phyloP scores from a whole-genome alignment of 2,888 invertebrate species.

The Hololepta plana region DNA sequence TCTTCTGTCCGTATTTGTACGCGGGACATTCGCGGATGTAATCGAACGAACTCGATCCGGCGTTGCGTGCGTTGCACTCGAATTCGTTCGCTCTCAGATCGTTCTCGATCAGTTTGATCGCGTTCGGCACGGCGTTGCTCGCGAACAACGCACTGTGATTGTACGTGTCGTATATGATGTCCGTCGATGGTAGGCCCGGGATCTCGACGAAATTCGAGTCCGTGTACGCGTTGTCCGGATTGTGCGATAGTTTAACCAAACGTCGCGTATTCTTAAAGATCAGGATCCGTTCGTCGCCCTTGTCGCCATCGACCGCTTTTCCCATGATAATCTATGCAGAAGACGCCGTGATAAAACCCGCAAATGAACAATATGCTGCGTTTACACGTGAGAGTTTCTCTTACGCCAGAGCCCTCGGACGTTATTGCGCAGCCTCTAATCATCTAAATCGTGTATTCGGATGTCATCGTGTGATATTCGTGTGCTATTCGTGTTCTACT shows the following conservation, averaged over 20 bases:
- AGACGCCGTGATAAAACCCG: too few relatives aligned
- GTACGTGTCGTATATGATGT: conserved; percentile 22
- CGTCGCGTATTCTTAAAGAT: conserved; percentile 54
- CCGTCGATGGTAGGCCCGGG: conserved; percentile 24
- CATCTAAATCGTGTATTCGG: too few relatives aligned
- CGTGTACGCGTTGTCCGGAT: conserved; percentile 18
- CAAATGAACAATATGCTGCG: too few relatives aligned
- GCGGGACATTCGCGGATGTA: conserved; percentile 14
- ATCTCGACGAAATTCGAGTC: conserved; percentile 25
- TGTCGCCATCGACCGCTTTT: too few relatives aligned
- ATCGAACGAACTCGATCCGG: conserved; percentile 9
- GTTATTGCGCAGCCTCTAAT: too few relatives aligned
- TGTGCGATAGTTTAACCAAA: conserved; percentile 45
- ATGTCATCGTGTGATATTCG: too few relatives aligned
- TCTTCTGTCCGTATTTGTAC: conserved; percentile 20
- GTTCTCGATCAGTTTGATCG: conserved; percentile 13
- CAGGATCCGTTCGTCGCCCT: conserved; percentile 24
- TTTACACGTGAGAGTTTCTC: too few relatives aligned
- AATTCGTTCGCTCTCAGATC: conserved; percentile 8
- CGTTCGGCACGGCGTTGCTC: conserved; percentile 11
- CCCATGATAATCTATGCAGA: too few relatives aligned
- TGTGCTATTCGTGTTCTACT: too few relatives aligned
- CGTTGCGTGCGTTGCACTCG: conserved; percentile 7
- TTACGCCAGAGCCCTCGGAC: neutral
- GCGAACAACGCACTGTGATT: conserved; percentile 18